These are phyloP conservation scores for Cylindroiulus punctatus DNA, from an alignment of 2,888 invertebrate species.

Conservation along the genomic window DNA sequence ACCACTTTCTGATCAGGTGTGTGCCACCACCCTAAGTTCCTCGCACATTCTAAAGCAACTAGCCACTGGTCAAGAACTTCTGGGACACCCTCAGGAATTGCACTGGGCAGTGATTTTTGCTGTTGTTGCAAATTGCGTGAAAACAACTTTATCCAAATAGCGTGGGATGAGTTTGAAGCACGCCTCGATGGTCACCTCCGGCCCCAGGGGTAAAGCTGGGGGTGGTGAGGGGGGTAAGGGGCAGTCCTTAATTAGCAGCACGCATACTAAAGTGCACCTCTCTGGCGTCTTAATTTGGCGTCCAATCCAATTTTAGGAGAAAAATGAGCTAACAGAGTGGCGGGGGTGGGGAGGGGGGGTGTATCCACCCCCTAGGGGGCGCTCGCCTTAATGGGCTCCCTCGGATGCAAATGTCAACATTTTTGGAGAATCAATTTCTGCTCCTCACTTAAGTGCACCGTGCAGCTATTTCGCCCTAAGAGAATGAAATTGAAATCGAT, in stretches of 20 bases:
- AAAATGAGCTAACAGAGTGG: neutral
- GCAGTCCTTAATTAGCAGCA: neutral
- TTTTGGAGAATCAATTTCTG: slow-evolving; percentile 18
- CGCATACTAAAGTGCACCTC: neutral
- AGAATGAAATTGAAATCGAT: slow-evolving; percentile 18
- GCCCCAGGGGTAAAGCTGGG: neutral
- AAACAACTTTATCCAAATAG: too few species aligned
- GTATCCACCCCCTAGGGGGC: neutral
- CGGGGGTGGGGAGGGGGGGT: neutral
- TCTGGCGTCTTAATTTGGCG: neutral
- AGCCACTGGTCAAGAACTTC: too few species aligned
- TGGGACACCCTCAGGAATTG: too few species aligned
- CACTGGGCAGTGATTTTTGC: too few species aligned
- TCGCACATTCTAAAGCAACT: too few species aligned
- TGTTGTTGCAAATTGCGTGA: too few species aligned
- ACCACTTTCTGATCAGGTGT: too few species aligned
- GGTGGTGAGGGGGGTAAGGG: neutral
- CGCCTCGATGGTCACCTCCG: too few species aligned
- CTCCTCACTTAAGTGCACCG: neutral
- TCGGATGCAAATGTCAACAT: slow-evolving; percentile 1
- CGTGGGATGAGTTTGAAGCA: too few species aligned
- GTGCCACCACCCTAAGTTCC: too few species aligned
- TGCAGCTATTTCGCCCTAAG: slow-evolving; percentile 18
- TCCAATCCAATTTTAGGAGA: neutral
- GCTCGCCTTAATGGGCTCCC: neutral